Conservation (phyloP, 2,113 vertebrate species). For the Chloebia gouldiae region DNA sequence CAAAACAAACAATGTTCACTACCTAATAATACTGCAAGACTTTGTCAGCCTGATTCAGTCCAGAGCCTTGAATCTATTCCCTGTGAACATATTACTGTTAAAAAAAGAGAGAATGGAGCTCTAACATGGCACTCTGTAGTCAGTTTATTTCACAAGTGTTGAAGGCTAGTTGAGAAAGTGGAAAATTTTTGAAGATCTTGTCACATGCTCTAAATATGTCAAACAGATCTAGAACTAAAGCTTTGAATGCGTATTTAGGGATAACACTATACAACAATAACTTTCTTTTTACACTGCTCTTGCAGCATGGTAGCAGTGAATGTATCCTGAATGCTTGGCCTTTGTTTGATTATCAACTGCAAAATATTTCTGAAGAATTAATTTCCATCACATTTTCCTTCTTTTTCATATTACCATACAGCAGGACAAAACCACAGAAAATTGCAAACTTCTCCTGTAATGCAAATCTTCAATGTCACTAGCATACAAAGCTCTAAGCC, state of each 20-base stretch:
- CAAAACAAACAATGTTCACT: neutral
- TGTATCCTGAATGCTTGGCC: neutral
- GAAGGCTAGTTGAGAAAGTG: slow-evolving; percentile 59
- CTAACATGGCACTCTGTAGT: slow-evolving; percentile 45
- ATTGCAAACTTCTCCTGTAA: neutral
- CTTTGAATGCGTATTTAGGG: neutral
- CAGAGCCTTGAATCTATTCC: slow-evolving; percentile 31
- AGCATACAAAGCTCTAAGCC: neutral
- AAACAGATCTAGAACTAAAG: slow-evolving; percentile 37
- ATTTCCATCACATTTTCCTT: neutral
- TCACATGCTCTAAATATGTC: slow-evolving; percentile 64
- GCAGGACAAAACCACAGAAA: neutral
- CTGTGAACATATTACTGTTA: slow-evolving; percentile 47
- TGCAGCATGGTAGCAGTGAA: neutral
- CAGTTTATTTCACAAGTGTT: slow-evolving; percentile 66
- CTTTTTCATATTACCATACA: neutral
- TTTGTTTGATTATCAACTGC: neutral
- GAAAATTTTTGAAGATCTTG: slow-evolving; percentile 55
- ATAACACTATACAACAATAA: slow-evolving; percentile 17
- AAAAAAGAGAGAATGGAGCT: slow-evolving; percentile 50
- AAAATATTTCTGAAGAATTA: neutral
- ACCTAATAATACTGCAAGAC: neutral
- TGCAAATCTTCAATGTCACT: neutral
- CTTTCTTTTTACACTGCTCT: neutral
- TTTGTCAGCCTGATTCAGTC: slow-evolving; percentile 29